phyloP scores from a whole-genome alignment of 2,113 vertebrate species.

The Limnothrissa miodon region DNA sequence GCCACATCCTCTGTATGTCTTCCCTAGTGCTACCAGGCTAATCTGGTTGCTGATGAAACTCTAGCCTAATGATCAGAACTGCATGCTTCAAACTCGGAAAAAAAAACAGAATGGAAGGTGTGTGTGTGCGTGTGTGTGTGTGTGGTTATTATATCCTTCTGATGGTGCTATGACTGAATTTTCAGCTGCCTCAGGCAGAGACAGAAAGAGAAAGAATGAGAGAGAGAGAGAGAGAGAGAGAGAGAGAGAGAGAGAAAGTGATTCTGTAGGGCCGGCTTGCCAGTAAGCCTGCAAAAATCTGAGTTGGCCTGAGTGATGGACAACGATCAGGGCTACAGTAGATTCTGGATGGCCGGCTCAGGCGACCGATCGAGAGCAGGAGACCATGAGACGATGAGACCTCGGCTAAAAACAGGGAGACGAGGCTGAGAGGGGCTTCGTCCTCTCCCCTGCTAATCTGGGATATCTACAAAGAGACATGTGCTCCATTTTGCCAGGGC shows the following conservation, averaged over 20 bases:
- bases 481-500: background rate
- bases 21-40: background rate
- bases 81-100: background rate
- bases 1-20: background rate
- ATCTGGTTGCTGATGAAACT: background rate
- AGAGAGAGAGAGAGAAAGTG: background rate
- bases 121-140: background rate
- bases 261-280: background rate
- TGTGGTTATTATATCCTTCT: background rate
- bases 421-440: background rate
- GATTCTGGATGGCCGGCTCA: background rate
- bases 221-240: background rate
- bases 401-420: background rate
- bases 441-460: background rate
- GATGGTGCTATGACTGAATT: background rate
- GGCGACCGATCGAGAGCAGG: background rate
- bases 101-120: background rate
- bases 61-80: background rate
- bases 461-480: background rate
- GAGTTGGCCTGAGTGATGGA: slow-evolving; percentile 1
- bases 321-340: background rate
- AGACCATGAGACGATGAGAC: background rate
- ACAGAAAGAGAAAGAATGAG: background rate
- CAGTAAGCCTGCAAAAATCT: background rate
- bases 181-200: background rate